Base-by-base conservation (phyloP, 2,888 invertebrate genomes). In the Oeneis ivallda region DNA sequence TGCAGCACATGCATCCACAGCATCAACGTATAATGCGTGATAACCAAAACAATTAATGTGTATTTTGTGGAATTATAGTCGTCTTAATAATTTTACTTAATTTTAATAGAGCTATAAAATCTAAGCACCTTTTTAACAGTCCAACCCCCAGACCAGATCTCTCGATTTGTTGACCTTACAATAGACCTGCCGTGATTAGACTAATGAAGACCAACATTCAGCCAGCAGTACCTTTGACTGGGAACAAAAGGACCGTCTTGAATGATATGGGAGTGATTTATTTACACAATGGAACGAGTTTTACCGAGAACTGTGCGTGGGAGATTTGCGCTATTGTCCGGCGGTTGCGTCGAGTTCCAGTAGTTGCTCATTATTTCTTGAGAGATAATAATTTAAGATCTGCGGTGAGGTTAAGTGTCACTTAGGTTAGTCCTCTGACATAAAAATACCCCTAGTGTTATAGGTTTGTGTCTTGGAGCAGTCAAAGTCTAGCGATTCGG, bases 181-280 rank as follows among this genome's bases (percentile, higher is more conserved):
- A 56, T 56, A 10, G 56, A 3, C 5, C 56, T 53, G 56, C 13
- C 19, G 19, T 56, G 56, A 56, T 56, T 19, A 19, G 19, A 1
- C 41, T 41, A 41, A 56, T 56, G 56, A 56, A 56, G 56, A 56
- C 56, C 56, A 56, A 56, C 56, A 39, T 19, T 41, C 41, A 9
- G 5, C 2, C 0, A 56, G 54, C n/a, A 41, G 56, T 56, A 32
- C 56, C 56, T 41, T 10, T 41, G 9, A 10, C 41, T 11, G 32
- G 56, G 56, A 56, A 56, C 56, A 56, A 56, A 56, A 41, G 56
- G 4, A 9, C 54, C 54, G 39, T 15, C 56, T 56, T 39, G 32
- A 41, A 19, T 56, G 11, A 54, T 56, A 56, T 56, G 41, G 19
- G 41, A 56, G 32, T 41, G 41, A 39, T 56, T 56, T 56, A 8